phyloP scores from a whole-genome alignment of 1,140 invertebrate genomes.

The Drosophila orosa region DNA sequence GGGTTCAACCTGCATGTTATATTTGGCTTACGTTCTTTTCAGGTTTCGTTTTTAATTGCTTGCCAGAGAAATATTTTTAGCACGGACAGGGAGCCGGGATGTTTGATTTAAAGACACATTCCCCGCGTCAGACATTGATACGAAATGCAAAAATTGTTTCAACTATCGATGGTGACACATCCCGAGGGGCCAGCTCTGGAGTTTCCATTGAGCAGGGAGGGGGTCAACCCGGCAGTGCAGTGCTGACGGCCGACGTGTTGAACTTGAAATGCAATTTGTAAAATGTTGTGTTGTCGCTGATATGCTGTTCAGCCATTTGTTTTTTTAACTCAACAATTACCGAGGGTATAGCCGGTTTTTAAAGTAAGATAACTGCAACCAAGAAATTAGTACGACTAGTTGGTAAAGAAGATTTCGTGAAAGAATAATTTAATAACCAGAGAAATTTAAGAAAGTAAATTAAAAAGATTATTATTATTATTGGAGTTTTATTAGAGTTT shows the following conservation, averaged over 20 bases:
- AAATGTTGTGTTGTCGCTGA: constrained; percentile 1
- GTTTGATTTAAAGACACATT: constrained; percentile 19
- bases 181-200: constrained; percentile 3
- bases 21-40: constrained; percentile 32
- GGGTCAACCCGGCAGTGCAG: constrained; percentile 17
- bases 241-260: constrained; percentile 39
- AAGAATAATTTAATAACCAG: too few relatives aligned
- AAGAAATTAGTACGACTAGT: background rate
- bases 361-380: too few relatives aligned
- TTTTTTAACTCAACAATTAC: background rate
- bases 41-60: constrained; percentile 37
- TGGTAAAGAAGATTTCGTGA: too few relatives aligned
- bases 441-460: too few relatives aligned
- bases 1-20: constrained; percentile 37
- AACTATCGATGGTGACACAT: constrained; percentile 21
- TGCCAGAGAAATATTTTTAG: constrained; percentile 19
- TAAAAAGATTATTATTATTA: too few relatives aligned
- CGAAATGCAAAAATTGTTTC: constrained; percentile 29
- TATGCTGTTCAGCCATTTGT: constrained; percentile 7
- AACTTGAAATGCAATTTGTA: constrained; percentile 47
- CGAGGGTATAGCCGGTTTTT: background rate
- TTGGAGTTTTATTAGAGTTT: too few relatives aligned
- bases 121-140: background rate
- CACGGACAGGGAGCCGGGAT: background rate
- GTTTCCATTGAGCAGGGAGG: background rate